Evolutionary conservation across 2,888 invertebrate genomes (phyloP).

Genomic region (Erpobdella octoculata): DNA sequence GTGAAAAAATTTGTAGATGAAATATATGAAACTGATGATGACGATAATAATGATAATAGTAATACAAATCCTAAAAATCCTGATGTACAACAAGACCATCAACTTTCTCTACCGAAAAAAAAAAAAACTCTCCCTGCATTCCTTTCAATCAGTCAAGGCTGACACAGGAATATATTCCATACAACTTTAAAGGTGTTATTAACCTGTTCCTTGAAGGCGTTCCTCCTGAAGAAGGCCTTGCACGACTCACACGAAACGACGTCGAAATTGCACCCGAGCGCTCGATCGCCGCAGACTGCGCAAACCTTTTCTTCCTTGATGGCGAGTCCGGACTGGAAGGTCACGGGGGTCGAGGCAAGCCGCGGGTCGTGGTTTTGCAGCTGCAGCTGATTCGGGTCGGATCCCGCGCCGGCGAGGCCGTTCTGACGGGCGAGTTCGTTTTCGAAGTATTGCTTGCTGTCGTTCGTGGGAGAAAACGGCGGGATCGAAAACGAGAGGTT

Average conservation of each 20-base stretch:
- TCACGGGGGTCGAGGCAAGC: not conserved
- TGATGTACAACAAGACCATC: too few relatives aligned
- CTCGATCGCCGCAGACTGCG: conserved; percentile 29
- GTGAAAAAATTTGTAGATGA: too few relatives aligned
- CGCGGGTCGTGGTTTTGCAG: too few relatives aligned
- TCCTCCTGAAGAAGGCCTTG: conserved; percentile 30
- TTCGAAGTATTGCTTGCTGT: not conserved
- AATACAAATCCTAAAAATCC: too few relatives aligned
- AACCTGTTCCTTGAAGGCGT: conserved; percentile 28
- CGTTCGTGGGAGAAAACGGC: not conserved
- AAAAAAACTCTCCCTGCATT: too few relatives aligned
- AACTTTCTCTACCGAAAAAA: too few relatives aligned
- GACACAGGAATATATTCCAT: too few relatives aligned
- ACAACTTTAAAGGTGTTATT: not conserved
- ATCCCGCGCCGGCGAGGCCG: not conserved
- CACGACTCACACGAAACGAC: conserved; percentile 30
- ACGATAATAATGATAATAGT: too few relatives aligned
- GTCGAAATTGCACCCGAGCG: conserved; percentile 30
- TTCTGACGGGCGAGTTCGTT: not conserved
- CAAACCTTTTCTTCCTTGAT: conserved; percentile 14
- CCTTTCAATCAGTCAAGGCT: too few relatives aligned
- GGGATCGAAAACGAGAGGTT: not conserved
- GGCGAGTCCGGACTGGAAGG: not conserved
- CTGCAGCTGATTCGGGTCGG: too few relatives aligned
- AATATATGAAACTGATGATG: too few relatives aligned